Base-by-base conservation (phyloP, 2,888 invertebrate species). In the Pseudococcus jackbeardsleyi region DNA sequence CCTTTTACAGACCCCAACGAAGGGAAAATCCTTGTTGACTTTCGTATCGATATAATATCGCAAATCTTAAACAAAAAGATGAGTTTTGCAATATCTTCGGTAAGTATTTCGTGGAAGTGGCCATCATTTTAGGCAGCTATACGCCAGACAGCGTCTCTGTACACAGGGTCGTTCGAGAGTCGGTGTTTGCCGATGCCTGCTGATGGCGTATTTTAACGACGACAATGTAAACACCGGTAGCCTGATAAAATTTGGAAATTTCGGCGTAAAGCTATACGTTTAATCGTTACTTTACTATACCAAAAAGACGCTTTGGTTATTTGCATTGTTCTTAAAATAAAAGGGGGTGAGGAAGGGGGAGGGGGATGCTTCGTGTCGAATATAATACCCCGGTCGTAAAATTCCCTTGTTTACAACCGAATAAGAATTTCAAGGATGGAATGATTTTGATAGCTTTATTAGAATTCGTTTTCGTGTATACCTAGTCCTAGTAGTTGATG, bases 381-480 rank as follows among this genome's bases (percentile, higher is more conserved):
- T 33, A 72, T 72, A 72, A 22, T 22, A 22, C 64, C 9, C 19
- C 33, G 33, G 11, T 72, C 72, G 72, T 72, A 72, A 72, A 72
- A 72, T 72, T 33, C 72, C 4, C 72, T 72, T 72, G 72, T 72
- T 72, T 72, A 72, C 72, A 72, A 33, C 33, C 72, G 33, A 33
- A 17, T 33, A 72, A 72, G 72, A 26, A 33, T 33, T 72, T 72
- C 72, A 72, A 72, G 72, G 72, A 33, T 72, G 26, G 72, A 33
- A 72, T 72, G 72, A 33, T 72, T 72, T 72, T 72, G 72, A 72
- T 72, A 72, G 72, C 72, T 72, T 72, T 72, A 72, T 72, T 72
- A 72, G 72, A 64, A 64, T 64, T 64, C 64, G 72, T 33, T 72
- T 68, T 68, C 9, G n/a, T 12, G 7, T 68, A 42, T 42, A 42